A percentile compares a stretch with the other conserved stretches of the same genome.
Evolutionary conservation across 2,888 invertebrate genomes (phyloP).

Genomic region (Cryptosula pallasiana): DNA sequence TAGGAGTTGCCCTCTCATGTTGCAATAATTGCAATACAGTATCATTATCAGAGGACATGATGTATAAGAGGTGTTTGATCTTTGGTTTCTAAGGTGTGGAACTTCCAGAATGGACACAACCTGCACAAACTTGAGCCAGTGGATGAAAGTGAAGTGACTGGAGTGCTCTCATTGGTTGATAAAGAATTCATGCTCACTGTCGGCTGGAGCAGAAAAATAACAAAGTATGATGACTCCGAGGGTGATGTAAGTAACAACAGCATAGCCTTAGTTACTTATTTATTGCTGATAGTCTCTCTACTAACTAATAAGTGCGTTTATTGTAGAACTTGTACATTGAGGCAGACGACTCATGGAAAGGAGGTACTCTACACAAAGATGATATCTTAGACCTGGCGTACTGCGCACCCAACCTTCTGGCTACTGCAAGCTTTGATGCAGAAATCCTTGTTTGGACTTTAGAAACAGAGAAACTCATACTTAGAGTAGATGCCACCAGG

Average conservation of each 20-base stretch:
- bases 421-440: constrained; percentile 56
- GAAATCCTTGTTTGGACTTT: constrained; percentile 50
- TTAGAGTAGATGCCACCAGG: constrained; percentile 28
- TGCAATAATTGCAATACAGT: too few relatives aligned
- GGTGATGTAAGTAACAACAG: constrained; percentile 41
- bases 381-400: constrained; percentile 47
- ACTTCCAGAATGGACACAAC: constrained; percentile 52
- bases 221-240: constrained; percentile 46
- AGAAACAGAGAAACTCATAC: constrained; percentile 46
- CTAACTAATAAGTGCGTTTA: too few relatives aligned
- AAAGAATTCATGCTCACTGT: constrained; percentile 47
- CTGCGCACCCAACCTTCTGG: constrained; percentile 63
- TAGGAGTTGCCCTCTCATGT: too few relatives aligned
- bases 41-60: too few relatives aligned
- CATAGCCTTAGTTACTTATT: too few relatives aligned
- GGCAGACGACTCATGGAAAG: constrained; percentile 44
- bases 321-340: constrained; percentile 44
- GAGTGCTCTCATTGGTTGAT: constrained; percentile 44
- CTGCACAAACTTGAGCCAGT: constrained; percentile 48
- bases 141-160: constrained; percentile 50
- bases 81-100: constrained; percentile 51
- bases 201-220: constrained; percentile 49
- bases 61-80: too few relatives aligned
- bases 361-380: constrained; percentile 49
- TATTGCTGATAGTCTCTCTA: too few relatives aligned